Base-by-base conservation (phyloP, 1,140 invertebrate genomes). In the Apis cerana region DNA sequence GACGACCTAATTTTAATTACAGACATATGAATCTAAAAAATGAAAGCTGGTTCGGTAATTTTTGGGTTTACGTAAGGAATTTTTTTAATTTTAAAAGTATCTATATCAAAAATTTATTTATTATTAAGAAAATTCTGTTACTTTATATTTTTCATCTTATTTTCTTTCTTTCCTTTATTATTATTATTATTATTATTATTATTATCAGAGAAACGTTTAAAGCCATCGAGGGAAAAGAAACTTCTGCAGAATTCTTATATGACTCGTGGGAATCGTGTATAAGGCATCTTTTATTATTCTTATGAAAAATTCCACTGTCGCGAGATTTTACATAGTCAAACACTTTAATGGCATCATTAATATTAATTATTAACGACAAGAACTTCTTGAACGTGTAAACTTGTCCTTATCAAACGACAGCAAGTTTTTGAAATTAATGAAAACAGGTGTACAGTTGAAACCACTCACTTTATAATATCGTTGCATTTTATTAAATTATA, bases 361-460 rank as follows among this genome's bases (percentile, higher is more conserved):
- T 76, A 65, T 76, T 65, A 76, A 76, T 76, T 76, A 65, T 76
- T 65, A 67, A 67, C 21, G 75, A 13, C 61, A 50, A n/a, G 15
- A 33, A 5, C 7, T 11, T 17, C 17, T 65, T 33, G 33, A 43
- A 43, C 33, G 33, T 23, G 27, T 75, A 62, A 43, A 59, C 58
- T 75, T 23, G 23, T n/a, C 15, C 62, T 23, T 11, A 48, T 54
- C 61, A 76, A 23, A 15, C 43, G 50, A 27, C 65, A 62, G 62
- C 52, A 11, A 11, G n/a, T 56, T 64, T 76, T 67, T 65, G 13
- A 76, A 76, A 76, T 76, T 67, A 76, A 76, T 76, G 50, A n/a
- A 76, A 56, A 56, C 62, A 23, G 67, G 65, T 48, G 62, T 58
- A 50, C 10, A 33, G 52, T 59, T 58, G 10, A n/a, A 19, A n/a